Percentiles rank a stretch among this genome's conserved stretches.
Conservation (phyloP, 23 tunicate genomes). For the Trididemnum miniatum region DNA sequence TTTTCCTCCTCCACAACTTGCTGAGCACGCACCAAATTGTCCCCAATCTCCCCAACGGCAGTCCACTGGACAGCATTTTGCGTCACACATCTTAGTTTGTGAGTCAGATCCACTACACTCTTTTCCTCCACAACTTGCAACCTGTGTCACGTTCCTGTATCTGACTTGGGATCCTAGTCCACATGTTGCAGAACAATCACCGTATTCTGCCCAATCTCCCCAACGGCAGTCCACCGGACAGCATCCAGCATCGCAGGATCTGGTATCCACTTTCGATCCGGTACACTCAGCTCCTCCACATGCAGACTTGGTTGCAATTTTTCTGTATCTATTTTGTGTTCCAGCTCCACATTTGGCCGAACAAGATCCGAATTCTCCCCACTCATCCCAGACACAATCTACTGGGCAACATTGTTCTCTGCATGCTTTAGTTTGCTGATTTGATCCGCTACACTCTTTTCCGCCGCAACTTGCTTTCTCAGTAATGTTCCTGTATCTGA, state of each 20-base stretch:
- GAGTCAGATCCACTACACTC: slow-evolving; percentile 10
- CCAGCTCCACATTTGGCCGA: slow-evolving; percentile 44
- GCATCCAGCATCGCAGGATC: slow-evolving; percentile 33
- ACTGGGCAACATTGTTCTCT: slow-evolving; percentile 34
- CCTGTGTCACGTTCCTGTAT: background rate
- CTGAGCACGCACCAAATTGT: slow-evolving; percentile 11
- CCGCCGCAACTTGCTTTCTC: background rate
- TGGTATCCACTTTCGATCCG: slow-evolving; percentile 12
- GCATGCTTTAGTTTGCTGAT: background rate
- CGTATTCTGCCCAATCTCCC: slow-evolving; percentile 29
- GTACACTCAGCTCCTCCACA: slow-evolving; percentile 30
- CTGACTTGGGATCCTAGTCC: slow-evolving; percentile 39
- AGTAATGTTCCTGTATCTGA: background rate
- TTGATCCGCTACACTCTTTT: background rate
- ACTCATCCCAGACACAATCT: slow-evolving; percentile 24
- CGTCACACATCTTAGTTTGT: background rate
- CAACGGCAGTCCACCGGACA: slow-evolving; percentile 43
- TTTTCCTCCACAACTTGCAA: slow-evolving; percentile 12
- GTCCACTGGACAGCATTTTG: slow-evolving; percentile 44
- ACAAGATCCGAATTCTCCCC: slow-evolving; percentile 41
- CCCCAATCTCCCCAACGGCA: slow-evolving; percentile 48
- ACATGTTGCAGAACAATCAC: slow-evolving; percentile 42
- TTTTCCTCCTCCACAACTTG: slow-evolving; percentile 43
- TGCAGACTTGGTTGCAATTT: background rate
- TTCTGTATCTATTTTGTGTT: slow-evolving; percentile 25